A percentile compares a stretch with the other conserved stretches of the same genome.
These are phyloP conservation scores for Gallirallus australis DNA, from an alignment of 2,797 vertebrate species.

Conservation along the genomic window DNA sequence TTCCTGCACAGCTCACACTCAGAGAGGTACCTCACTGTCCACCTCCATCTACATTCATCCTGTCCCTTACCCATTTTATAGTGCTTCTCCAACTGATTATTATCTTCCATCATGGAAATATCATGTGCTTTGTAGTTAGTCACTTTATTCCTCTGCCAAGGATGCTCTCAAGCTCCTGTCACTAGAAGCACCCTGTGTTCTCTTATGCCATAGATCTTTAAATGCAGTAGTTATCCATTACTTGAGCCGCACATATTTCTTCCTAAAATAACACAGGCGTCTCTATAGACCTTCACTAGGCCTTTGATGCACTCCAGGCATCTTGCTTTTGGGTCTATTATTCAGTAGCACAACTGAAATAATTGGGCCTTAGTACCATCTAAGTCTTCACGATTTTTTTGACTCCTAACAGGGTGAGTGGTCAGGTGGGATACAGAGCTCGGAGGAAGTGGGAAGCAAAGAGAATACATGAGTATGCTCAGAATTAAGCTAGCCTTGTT, in stretches of 20 bases:
- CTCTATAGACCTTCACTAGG: slow-evolving; percentile 41
- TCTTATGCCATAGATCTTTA: slow-evolving; percentile 31
- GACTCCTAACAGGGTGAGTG: slow-evolving; percentile 4
- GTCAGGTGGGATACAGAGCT: slow-evolving; percentile 26
- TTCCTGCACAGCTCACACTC: background rate
- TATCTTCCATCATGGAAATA: background rate
- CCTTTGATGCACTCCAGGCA: slow-evolving; percentile 61
- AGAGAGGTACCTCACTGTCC: fast-evolving
- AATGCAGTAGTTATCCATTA: slow-evolving; percentile 25
- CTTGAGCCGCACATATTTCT: slow-evolving; percentile 38
- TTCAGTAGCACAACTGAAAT: slow-evolving; percentile 25
- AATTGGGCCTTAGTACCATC: slow-evolving; percentile 3
- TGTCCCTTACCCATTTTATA: background rate
- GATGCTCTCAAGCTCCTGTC: slow-evolving; percentile 25
- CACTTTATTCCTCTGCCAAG: slow-evolving; percentile 36
- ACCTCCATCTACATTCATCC: background rate
- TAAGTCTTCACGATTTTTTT: background rate
- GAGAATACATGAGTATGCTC: background rate
- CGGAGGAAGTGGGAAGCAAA: slow-evolving; percentile 13
- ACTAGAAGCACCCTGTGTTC: background rate
- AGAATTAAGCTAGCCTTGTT: background rate
- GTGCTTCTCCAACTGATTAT: background rate
- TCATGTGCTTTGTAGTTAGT: background rate
- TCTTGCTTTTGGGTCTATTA: slow-evolving; percentile 22
- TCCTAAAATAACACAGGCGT: slow-evolving; percentile 21